Evolutionary conservation across 2,797 vertebrate species (phyloP).

Genomic region (Etheostoma nigrum): DNA sequence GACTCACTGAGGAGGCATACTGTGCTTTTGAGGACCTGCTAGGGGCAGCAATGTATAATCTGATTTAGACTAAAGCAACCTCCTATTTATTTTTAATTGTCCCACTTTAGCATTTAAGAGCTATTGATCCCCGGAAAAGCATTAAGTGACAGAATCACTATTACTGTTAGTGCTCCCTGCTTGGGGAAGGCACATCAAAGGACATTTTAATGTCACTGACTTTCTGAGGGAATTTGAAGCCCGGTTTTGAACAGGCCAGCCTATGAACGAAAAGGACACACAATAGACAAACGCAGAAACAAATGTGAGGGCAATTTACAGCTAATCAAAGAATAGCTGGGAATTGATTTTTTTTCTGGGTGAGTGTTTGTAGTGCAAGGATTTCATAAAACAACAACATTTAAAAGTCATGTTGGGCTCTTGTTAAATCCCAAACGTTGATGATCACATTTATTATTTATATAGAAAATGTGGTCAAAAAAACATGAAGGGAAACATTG

Average conservation of each 20-base stretch:
- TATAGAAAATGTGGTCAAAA: slow-evolving; percentile 3
- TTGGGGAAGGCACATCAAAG: slow-evolving; percentile 99
- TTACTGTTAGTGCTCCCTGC: slow-evolving; percentile 98
- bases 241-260: slow-evolving; percentile 91
- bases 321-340: slow-evolving; percentile 94
- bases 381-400: slow-evolving; percentile 90
- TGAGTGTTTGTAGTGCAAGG: slow-evolving; percentile 89
- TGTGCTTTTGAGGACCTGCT: slow-evolving; percentile 90
- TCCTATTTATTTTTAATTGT: slow-evolving; percentile 99
- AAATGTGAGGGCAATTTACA: slow-evolving; percentile 95
- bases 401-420: slow-evolving; percentile 88
- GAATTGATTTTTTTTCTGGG: slow-evolving; percentile 91
- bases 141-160: slow-evolving; percentile 98
- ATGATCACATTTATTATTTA: slow-evolving; percentile 49
- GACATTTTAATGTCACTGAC: slow-evolving; percentile 99
- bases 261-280: slow-evolving; percentile 99
- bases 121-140: slow-evolving; percentile 98
- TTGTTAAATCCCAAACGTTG: slow-evolving; percentile 67
- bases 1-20: slow-evolving; percentile 86
- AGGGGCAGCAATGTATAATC: slow-evolving; percentile 88
- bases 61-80: slow-evolving; percentile 91
- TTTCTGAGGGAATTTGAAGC: slow-evolving; percentile 99
- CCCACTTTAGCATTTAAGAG: slow-evolving; percentile 99
- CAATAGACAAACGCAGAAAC: slow-evolving; percentile 94
- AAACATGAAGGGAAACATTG: neutral